Percentiles rank a stretch among this genome's conserved stretches.
Evolutionary conservation across 2,113 vertebrate species (phyloP).

Genomic region (Gymnorhina tibicen): DNA sequence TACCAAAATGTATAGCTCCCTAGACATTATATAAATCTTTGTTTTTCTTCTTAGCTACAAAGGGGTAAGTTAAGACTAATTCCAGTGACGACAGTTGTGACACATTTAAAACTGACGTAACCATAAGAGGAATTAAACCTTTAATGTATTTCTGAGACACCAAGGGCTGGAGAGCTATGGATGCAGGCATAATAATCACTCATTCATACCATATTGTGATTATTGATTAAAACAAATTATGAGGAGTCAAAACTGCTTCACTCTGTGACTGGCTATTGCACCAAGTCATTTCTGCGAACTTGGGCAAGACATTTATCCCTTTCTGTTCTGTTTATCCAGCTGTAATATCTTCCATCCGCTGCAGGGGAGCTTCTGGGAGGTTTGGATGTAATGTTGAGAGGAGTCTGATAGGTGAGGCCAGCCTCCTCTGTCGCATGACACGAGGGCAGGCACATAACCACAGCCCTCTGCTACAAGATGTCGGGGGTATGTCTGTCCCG

Average conservation of each 20-base stretch:
- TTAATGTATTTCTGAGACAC: neutral
- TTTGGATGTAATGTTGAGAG: neutral
- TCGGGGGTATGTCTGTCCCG: accelerated
- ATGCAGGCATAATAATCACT: neutral
- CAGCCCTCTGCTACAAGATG: neutral
- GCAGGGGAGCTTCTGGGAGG: neutral
- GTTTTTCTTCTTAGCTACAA: neutral
- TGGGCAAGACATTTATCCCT: neutral
- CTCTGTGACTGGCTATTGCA: neutral
- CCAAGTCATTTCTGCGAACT: neutral
- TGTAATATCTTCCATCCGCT: neutral
- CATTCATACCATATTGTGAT: neutral
- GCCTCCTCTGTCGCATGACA: accelerated
- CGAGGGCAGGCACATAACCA: neutral
- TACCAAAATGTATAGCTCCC: neutral
- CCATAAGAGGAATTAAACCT: neutral
- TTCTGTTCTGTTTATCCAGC: neutral
- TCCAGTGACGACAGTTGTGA: neutral
- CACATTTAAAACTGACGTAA: neutral
- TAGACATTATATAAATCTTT: neutral
- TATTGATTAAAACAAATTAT: neutral
- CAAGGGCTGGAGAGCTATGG: neutral
- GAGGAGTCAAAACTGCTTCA: neutral
- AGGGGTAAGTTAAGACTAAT: neutral
- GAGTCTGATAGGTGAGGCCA: neutral